Conservation (phyloP, 2,113 vertebrate genomes). For the Canis aureus region DNA sequence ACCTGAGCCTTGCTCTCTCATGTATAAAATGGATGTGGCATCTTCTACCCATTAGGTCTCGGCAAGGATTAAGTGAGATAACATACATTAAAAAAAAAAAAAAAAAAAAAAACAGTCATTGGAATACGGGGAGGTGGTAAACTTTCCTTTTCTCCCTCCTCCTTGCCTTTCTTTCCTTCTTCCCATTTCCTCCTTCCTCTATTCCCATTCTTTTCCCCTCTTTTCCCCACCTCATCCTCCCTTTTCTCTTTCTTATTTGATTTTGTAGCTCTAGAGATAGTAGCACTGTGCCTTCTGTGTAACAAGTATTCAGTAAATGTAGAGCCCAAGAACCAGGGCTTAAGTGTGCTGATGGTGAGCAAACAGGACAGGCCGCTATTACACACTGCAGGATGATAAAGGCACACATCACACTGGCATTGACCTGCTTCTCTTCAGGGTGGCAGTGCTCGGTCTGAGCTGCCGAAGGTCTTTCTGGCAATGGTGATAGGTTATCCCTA, state of each 20-base stretch:
- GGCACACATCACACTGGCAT: fast-evolving
- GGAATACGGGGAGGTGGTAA: not conserved
- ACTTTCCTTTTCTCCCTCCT: not conserved
- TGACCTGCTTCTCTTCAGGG: no score
- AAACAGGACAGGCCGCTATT: not conserved
- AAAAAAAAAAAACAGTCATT: not conserved
- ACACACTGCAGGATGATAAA: not conserved
- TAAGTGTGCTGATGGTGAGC: fast-evolving
- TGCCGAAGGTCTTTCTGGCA: not conserved
- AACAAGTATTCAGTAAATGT: not conserved
- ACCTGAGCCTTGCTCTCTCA: not conserved
- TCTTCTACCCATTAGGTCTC: not conserved
- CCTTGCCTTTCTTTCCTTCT: not conserved
- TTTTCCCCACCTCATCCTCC: no score
- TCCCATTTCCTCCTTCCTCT: not conserved
- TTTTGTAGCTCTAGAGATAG: not conserved
- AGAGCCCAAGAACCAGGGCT: no score
- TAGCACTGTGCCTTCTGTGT: not conserved
- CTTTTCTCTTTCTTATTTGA: not conserved
- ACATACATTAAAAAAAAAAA: not conserved
- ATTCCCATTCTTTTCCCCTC: no score
- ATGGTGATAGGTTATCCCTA: not conserved
- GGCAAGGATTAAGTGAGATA: not conserved
- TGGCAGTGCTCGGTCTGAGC: not conserved
- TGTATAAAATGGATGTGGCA: not conserved